Percentiles rank a stretch among this genome's conserved stretches.
These are phyloP conservation scores for Schizothorax lantsangensis DNA, from an alignment of 2,797 vertebrate species.

Conservation along the genomic window DNA sequence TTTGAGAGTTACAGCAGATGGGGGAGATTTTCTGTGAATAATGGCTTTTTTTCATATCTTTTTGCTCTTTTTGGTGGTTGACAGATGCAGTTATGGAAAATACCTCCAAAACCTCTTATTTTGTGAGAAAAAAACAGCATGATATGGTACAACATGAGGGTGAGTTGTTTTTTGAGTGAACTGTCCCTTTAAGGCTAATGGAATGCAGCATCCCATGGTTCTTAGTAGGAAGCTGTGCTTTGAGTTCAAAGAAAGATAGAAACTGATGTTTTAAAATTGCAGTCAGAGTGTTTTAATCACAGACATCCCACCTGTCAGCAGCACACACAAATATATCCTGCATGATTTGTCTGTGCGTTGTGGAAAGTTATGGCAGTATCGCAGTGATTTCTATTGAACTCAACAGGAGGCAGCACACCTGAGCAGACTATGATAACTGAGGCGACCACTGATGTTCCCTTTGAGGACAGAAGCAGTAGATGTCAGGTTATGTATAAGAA, in stretches of 20 bases:
- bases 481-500: not conserved
- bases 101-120: not conserved
- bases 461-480: conserved; percentile 9
- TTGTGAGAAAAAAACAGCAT: not conserved
- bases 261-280: not conserved
- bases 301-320: not conserved
- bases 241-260: not conserved
- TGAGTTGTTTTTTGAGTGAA: not conserved
- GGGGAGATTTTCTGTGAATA: not conserved
- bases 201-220: not conserved
- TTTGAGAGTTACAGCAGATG: not conserved
- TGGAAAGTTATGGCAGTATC: not conserved
- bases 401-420: not conserved
- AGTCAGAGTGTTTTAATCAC: not conserved
- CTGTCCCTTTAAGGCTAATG: not conserved
- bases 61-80: not conserved
- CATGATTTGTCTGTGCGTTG: not conserved
- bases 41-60: not conserved
- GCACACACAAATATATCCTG: not conserved
- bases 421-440: not conserved
- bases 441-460: not conserved
- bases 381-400: not conserved
- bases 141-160: not conserved
- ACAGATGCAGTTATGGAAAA: not conserved
- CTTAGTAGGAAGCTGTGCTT: not conserved